These are phyloP conservation scores for Campoletis raptor DNA, from an alignment of 2,888 invertebrate genomes.

Conservation along the genomic window DNA sequence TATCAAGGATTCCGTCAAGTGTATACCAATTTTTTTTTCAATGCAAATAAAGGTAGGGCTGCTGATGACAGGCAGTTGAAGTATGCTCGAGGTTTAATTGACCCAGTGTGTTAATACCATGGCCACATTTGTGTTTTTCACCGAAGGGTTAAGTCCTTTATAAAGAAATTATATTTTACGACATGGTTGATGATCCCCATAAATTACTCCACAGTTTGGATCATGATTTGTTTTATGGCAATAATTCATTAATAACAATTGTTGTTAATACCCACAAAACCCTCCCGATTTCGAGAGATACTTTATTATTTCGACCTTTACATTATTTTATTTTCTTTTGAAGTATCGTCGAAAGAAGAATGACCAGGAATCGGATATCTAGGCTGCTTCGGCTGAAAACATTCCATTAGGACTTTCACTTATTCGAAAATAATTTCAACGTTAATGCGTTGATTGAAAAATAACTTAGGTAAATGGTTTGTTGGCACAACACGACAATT, in stretches of 20 bases:
- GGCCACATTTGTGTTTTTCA: too few relatives aligned
- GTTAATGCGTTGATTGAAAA: neutral
- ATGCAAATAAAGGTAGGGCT: too few relatives aligned
- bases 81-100: too few relatives aligned
- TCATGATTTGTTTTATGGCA: neutral
- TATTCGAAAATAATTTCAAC: slow-evolving; percentile 1
- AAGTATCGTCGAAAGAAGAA: neutral
- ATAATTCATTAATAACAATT: neutral
- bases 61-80: too few relatives aligned
- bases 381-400: neutral
- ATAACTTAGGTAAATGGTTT: neutral
- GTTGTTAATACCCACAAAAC: neutral
- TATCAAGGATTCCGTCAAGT: too few relatives aligned
- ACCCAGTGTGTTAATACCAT: too few relatives aligned
- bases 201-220: neutral
- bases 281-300: neutral
- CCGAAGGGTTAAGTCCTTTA: neutral
- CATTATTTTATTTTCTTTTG: neutral
- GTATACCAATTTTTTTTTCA: too few relatives aligned
- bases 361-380: neutral
- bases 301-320: neutral
- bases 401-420: slow-evolving; percentile 21
- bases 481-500: neutral
- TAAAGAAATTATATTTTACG: neutral
- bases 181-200: neutral